phyloP scores from a whole-genome alignment of 2,113 vertebrate genomes.

The Carlito syrichta region DNA sequence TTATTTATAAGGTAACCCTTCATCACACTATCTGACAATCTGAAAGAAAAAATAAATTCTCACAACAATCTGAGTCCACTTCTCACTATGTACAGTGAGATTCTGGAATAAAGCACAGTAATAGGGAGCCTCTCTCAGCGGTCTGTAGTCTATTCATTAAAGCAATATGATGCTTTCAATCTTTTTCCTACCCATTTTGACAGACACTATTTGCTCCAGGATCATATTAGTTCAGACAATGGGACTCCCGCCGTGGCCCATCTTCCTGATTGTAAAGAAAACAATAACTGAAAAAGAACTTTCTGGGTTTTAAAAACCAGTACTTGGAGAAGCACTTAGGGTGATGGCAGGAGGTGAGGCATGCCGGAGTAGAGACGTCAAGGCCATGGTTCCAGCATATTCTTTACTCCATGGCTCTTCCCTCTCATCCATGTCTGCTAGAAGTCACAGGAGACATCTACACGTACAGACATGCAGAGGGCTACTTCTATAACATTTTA shows the following conservation, averaged over 20 bases:
- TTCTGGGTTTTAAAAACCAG: neutral
- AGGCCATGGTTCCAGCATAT: no score
- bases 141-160: no score
- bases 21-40: neutral
- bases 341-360: neutral
- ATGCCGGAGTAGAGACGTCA: neutral
- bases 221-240: neutral
- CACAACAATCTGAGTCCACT: accelerated
- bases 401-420: accelerated
- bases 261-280: neutral
- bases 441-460: neutral
- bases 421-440: no score
- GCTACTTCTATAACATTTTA: accelerated
- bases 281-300: neutral
- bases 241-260: neutral
- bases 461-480: accelerated
- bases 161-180: neutral
- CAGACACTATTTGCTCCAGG: neutral
- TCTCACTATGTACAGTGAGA: neutral
- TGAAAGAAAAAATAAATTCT: neutral
- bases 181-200: neutral
- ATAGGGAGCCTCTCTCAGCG: no score
- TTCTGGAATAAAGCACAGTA: neutral
- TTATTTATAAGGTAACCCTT: neutral
- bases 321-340: neutral